Base-by-base conservation (phyloP, 2,113 vertebrate species). In the Notarius quadriscutis region DNA sequence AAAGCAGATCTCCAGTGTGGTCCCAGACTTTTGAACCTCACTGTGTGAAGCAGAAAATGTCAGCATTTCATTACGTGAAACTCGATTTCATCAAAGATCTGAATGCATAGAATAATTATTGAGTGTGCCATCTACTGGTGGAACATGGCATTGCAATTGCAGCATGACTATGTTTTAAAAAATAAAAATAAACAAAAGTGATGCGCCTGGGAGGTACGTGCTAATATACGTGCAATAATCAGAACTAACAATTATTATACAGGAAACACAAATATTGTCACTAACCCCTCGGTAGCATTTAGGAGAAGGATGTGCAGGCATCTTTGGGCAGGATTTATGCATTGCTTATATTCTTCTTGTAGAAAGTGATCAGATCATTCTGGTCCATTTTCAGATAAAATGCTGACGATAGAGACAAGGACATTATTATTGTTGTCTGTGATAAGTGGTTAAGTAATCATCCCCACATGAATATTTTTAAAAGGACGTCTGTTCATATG, bases 71-170 rank as follows among this genome's bases (percentile, higher is more conserved):
- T 86, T 81, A 72, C 75, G 78, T 71, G 51, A 81, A 75, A 62
- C 25, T 41, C 15, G 53, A 34, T 30, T 55, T 27, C 74, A 58
- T 75, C 6, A n/a, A 18, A 48, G n/a, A 30, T 67, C 41, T 75
- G 12, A 69, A 53, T 34, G 79, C 53, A 79, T 12, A 50, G 71
- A 75, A 41, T 65, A n/a, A 17, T 72, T 81, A 25, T 15, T 18
- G 60, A 75, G 63, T 60, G 15, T 84, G 86, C 80, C 87, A 88
- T 80, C 88, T 88, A 69, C 71, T 87, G 90, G 80, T 79, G 30
- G 8, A 14, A 77, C 12, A 51, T 7, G 27, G 67, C 41, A 77
- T 12, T 87, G 20, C 25, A 20, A 62, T 84, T 53, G 75, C 48
- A 27, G 34, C 18, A 51, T 50, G 4, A 69, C 25, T 55, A 41